Evolutionary conservation across 2,113 vertebrate genomes (phyloP).

Genomic region (Hyperoodon ampullatus): DNA sequence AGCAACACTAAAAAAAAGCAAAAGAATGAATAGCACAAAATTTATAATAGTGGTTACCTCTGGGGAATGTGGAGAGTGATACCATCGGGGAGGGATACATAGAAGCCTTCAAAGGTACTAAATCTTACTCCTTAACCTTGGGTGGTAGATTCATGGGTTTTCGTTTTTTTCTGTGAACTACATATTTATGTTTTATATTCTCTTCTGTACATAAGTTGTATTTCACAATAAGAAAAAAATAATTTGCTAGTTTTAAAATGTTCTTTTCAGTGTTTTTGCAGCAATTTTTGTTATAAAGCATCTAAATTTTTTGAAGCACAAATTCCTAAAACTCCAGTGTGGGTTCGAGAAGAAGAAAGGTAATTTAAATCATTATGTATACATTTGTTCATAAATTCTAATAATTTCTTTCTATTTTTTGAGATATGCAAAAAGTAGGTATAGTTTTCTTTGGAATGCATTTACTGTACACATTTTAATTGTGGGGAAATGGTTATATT

Average conservation of each 20-base stretch:
- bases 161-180: slow-evolving; percentile 9
- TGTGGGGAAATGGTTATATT: slow-evolving; percentile 20
- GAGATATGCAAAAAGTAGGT: not conserved
- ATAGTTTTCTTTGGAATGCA: not conserved
- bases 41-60: not conserved
- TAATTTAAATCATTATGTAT: slow-evolving; percentile 77
- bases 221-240: slow-evolving; percentile 19
- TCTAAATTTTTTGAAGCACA: slow-evolving; percentile 96
- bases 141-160: not conserved
- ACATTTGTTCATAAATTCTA: not conserved
- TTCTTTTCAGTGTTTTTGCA: slow-evolving; percentile 92
- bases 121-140: not conserved
- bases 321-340: slow-evolving; percentile 93
- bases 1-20: slow-evolving; percentile 1
- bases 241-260: not conserved
- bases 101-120: not conserved
- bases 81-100: not conserved
- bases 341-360: slow-evolving; percentile 94
- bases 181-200: slow-evolving; percentile 33
- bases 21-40: not conserved
- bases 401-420: slow-evolving; percentile 40
- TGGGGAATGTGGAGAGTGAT: not conserved
- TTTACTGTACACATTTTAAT: not conserved
- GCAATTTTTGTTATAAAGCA: slow-evolving; percentile 97
- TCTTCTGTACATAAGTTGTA: not conserved